Conservation (phyloP, 1,140 invertebrate species). For the Acyrthosiphon pisum region DNA sequence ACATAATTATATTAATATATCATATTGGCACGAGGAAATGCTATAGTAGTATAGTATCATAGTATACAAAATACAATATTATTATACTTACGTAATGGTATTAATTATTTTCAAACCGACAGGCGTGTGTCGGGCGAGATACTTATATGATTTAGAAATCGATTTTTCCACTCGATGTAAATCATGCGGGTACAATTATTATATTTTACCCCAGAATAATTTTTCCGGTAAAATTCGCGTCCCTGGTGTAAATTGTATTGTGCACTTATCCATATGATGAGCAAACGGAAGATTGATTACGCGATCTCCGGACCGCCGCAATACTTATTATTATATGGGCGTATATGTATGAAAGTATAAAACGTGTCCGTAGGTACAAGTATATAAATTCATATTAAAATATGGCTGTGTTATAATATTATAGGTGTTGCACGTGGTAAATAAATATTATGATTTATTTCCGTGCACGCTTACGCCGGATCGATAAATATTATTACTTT, state of each 20-base stretch:
- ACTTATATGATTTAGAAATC: too few species aligned
- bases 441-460: too few species aligned
- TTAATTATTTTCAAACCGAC: neutral
- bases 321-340: neutral
- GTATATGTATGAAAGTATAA: neutral
- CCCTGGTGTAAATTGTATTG: neutral
- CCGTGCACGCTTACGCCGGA: too few species aligned
- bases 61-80: too few species aligned
- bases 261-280: neutral
- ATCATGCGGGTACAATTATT: neutral
- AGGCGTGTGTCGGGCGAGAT: neutral
- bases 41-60: neutral
- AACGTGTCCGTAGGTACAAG: neutral
- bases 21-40: neutral
- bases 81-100: neutral
- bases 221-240: neutral
- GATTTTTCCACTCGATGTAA: neutral
- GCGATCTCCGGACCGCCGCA: neutral
- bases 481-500: too few species aligned
- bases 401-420: neutral
- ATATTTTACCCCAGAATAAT: neutral
- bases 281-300: too few species aligned
- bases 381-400: neutral
- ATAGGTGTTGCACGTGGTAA: too few species aligned
- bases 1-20: too few species aligned